Base-by-base conservation (phyloP, 2,113 vertebrate species). In the Cygnus atratus region DNA sequence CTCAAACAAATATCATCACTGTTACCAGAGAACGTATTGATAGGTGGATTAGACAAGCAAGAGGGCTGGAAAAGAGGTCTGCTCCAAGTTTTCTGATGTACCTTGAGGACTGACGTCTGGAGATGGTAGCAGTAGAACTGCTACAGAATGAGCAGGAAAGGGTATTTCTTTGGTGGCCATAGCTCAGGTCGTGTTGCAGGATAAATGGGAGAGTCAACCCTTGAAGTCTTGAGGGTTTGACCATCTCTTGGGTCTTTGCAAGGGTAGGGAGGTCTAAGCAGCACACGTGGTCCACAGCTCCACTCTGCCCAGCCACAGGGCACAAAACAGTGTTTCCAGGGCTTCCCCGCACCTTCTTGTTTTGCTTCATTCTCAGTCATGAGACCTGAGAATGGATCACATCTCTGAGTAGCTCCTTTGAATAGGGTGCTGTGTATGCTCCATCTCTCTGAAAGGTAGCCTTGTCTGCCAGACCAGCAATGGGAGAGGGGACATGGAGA, bases 51-150 rank as follows among this genome's bases (percentile, higher is more conserved):
- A 92, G 68, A 75, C 24, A 65, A 81, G 72, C 29, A 86, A 87
- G 90, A 90, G 76, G 83, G 88, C 8, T 96, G 95, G 65, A 75
- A 88, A 72, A 94, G 77, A 9, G 81, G 87, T 72, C 76, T 88
- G 83, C 61, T 85, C 81, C 57, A 48, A 74, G 3, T 35, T 55
- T 88, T 48, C 80, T 67, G 68, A 78, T 22, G 58, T 52, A 65
- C 76, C 35, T 81, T 2, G 0, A 90, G 73, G 85, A 88, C 63
- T 25, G 63, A 4, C 0, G 1, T 63, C 57, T 88, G 92, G 72
- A 94, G 85, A 37, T 61, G n/a, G 11, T 29, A 11, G 17, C 31
- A 11, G 93, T 90, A 95, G 43, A 86, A 31, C 55, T 92, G 57
- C 83, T 72, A 48, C 22, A 48, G 39, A 19, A 44, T 6, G 17